Base-by-base conservation (phyloP, 92 coral and sea anemone species). In the Chrysogorgia sp. region DNA sequence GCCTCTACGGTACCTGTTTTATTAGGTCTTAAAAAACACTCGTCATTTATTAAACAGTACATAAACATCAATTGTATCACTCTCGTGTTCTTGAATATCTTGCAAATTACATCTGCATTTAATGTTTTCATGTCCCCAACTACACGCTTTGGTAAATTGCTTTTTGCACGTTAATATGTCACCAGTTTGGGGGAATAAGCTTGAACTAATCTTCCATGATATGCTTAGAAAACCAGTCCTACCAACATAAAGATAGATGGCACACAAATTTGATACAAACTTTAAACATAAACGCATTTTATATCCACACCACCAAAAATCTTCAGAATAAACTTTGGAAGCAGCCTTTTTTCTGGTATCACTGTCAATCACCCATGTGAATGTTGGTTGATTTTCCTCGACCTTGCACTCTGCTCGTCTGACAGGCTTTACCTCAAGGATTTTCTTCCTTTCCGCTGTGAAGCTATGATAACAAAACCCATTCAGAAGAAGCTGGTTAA, bases 311-410 rank as follows among this genome's bases (percentile, higher is more conserved):
- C 43, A 4, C 43, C 43, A 37, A 37, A 37, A 37, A 37, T 37
- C 6, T 12, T 5, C 5, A 4, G 43, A 37, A 37, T 37, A 37
- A 37, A 37, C 12, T 32, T 63, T 32, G 69, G 10, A 14, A 1
- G 17, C 24, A 1, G 20, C 4, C 4, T 37, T 40, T 21, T 32
- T 63, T 31, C 32, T 43, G 28, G 34, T 43, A 63, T 37, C 2
- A 32, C 7, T 55, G 30, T 70, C 77, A 48, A 70, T 70, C 2
- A 70, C 43, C 77, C 77, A 70, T 28, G 77, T 24, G 29, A 70
- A 70, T 41, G 61, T 33, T 8, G 77, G 43, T 17, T 15, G 22
- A n/a, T n/a, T n/a, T 34, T 21, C 43, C 14, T 17, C 1, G 12
- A 4, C 43, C 21, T 12, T 13, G 8, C 7, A 29, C 1, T 4